Base-by-base conservation (phyloP, 2,797 vertebrate species). In the Telmatherina bonti region DNA sequence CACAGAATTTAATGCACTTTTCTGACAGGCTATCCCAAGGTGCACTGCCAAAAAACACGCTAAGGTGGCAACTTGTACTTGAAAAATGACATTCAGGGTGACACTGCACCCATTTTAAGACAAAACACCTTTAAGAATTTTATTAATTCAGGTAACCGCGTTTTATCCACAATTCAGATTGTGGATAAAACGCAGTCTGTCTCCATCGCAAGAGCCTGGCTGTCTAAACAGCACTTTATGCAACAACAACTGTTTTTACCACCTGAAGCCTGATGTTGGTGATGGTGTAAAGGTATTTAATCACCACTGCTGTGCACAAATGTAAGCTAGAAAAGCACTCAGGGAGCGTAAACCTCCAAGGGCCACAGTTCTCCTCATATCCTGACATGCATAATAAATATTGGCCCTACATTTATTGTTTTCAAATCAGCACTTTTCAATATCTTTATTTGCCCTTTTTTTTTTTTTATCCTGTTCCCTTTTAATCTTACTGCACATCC, bases 101-200 rank as follows among this genome's bases (percentile, higher is more conserved):
- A 70, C 62, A 73, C 30, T 60, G 66, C 60, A 61, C 51, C 31
- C 35, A 60, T 56, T 54, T 31, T 43, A 72, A 69, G 59, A 53
- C 59, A 57, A 62, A 71, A 45, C 54, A 69, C 55, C 27, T 82
- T 29, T 74, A 74, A 27, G 36, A 52, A 27, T 62, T 76, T 68
- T 64, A 79, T 35, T 62, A 76, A 65, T 54, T 57, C 59, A 69
- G 67, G 63, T 69, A 70, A 78, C 58, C 60, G 57, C n/a, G n/a
- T n/a, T n/a, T n/a, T n/a, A n/a, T n/a, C n/a, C n/a, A n/a, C n/a
- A 61, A 60, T 66, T 71, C 60, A 67, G 22, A 73, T 68, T 77
- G 63, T 60, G 62, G 62, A 82, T 71, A 78, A 76, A 78, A 63
- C 55, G 31, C 57, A 52, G 60, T 55, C 54, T n/a, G 62, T 71